Conservation (phyloP, 1,140 invertebrate species). For the Diorhabda sublineata region DNA sequence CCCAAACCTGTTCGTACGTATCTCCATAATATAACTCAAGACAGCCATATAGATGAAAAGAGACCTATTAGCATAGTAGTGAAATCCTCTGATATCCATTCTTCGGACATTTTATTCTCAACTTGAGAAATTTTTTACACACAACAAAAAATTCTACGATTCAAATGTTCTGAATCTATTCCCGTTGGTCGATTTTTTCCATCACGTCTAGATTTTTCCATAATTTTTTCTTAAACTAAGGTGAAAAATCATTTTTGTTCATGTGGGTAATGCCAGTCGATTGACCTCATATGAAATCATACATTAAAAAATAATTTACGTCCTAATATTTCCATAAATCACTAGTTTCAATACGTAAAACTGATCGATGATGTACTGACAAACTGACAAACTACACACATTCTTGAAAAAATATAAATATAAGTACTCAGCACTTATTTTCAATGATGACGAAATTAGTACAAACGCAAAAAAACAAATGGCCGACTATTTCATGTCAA, state of each 20-base stretch:
- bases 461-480: conserved; percentile 13
- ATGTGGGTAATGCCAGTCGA: conserved; percentile 4
- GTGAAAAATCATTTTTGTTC: too few relatives aligned
- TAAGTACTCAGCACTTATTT: conserved; percentile 6
- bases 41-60: neutral
- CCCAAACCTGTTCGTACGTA: too few relatives aligned
- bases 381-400: neutral
- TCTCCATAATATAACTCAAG: neutral
- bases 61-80: neutral
- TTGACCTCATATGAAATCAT: neutral
- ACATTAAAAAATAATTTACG: conserved; percentile 3
- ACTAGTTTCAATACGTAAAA: conserved; percentile 4
- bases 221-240: too few relatives aligned
- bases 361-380: neutral
- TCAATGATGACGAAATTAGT: neutral
- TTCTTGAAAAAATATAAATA: conserved; percentile 8
- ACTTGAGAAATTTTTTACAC: neutral
- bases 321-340: neutral
- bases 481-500: neutral
- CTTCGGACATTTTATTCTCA: neutral
- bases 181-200: too few relatives aligned
- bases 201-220: too few relatives aligned
- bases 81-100: neutral
- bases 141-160: neutral
- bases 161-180: neutral